Conservation (phyloP, 2,797 vertebrate genomes). For the Melanotaenia pygmaea region DNA sequence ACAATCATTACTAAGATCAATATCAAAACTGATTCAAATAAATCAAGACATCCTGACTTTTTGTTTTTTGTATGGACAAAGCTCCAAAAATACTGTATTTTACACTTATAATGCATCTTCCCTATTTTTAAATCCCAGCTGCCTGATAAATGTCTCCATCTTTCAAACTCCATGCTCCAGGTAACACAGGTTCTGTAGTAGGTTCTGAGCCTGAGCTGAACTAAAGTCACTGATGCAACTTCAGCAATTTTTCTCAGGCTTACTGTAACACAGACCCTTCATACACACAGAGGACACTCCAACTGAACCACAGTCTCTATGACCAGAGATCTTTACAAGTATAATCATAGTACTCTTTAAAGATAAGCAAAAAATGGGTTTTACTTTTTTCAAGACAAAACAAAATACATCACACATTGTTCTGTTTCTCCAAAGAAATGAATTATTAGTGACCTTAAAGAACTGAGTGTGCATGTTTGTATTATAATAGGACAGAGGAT, state of each 20-base stretch:
- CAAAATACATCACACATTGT: constrained; percentile 1
- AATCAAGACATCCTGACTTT: not conserved
- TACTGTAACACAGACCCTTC: constrained; percentile 4
- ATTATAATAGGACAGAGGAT: constrained; percentile 9
- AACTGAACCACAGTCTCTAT: not conserved
- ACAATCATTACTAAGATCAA: not conserved
- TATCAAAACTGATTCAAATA: not conserved
- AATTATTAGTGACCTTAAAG: constrained; percentile 5
- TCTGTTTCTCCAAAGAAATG: constrained; percentile 1
- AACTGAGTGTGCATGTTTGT: constrained; percentile 9
- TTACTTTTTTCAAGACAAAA: not conserved
- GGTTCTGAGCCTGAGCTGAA: constrained; percentile 4
- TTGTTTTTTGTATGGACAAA: not conserved
- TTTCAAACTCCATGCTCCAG: constrained; percentile 5
- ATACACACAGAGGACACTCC: not conserved
- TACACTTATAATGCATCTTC: not conserved
- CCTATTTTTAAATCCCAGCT: constrained; percentile 21
- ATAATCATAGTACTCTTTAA: not conserved
- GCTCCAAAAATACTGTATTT: not conserved
- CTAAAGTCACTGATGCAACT: constrained; percentile 1
- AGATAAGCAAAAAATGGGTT: not conserved
- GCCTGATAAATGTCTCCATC: constrained; percentile 15
- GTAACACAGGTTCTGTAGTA: constrained; percentile 5
- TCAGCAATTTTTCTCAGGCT: constrained; percentile 22
- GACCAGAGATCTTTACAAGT: not conserved